phyloP scores from a whole-genome alignment of 2,888 invertebrate genomes.

The Ornithoptera priamus region DNA sequence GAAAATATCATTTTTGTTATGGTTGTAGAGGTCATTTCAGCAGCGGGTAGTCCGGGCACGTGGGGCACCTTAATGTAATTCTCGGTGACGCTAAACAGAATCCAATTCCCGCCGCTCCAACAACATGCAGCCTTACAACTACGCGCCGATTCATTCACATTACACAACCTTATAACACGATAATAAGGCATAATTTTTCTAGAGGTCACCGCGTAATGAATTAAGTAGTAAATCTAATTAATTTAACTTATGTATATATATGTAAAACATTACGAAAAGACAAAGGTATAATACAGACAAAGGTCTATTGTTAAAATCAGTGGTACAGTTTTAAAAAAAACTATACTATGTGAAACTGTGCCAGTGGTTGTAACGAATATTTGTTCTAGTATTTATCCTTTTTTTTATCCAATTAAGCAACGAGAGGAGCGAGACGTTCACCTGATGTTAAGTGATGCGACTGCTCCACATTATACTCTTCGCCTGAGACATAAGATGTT shows the following conservation, averaged over 20 bases:
- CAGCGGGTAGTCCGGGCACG: slow-evolving; percentile 48
- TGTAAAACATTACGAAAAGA: background rate
- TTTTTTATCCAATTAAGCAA: no score
- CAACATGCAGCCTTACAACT: slow-evolving; percentile 66
- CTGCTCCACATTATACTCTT: no score
- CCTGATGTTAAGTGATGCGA: no score
- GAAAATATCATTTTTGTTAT: background rate
- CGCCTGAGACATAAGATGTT: no score
- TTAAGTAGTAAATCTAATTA: slow-evolving; percentile 21
- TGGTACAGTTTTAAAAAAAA: background rate
- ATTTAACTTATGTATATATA: background rate
- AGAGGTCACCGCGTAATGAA: slow-evolving; percentile 29
- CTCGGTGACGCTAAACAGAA: slow-evolving; percentile 63
- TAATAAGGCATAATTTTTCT: slow-evolving; percentile 45
- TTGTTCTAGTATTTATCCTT: no score
- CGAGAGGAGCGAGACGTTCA: no score
- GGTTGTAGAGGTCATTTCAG: background rate
- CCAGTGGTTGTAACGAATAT: no score
- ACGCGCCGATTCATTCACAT: slow-evolving; percentile 44
- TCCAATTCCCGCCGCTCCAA: slow-evolving; percentile 54
- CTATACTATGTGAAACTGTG: background rate
- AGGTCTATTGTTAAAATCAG: background rate
- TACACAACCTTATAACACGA: slow-evolving; percentile 61
- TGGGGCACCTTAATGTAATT: slow-evolving; percentile 59
- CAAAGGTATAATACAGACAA: background rate